Conservation (phyloP, 2,888 invertebrate species). For the Apoda limacodes region DNA sequence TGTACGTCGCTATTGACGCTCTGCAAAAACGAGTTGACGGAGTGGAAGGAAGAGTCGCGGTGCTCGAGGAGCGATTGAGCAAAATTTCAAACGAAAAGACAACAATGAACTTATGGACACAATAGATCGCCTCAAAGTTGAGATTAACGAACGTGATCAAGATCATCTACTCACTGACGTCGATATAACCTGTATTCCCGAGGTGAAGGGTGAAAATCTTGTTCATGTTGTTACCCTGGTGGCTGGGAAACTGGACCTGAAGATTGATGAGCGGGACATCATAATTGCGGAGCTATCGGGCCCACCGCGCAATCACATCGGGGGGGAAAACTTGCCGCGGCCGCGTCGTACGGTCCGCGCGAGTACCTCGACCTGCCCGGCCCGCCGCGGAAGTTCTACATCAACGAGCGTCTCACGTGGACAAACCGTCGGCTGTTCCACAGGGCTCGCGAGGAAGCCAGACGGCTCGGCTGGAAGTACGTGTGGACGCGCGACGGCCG, state of each 20-base stretch:
- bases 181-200: conserved; percentile 12
- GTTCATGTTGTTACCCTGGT: conserved; percentile 6
- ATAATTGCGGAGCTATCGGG: conserved; percentile 13
- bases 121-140: not conserved
- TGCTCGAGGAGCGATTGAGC: not conserved
- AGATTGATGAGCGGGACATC: conserved; percentile 11
- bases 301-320: not conserved
- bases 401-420: conserved; percentile 18
- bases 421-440: conserved; percentile 17
- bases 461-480: conserved; percentile 9
- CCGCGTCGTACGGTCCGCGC: conserved; percentile 14
- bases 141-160: conserved; percentile 14
- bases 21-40: not conserved
- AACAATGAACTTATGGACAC: not conserved
- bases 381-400: conserved; percentile 9
- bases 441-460: conserved; percentile 11
- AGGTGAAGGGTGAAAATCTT: conserved; percentile 9
- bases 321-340: conserved; percentile 1
- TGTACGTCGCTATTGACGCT: not conserved
- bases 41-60: not conserved
- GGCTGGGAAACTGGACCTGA: conserved; percentile 11
- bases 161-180: conserved; percentile 11
- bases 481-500: conserved; percentile 15
- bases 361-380: conserved; percentile 11
- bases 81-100: not conserved